Evolutionary conservation across 1,140 invertebrate species (phyloP).

Genomic region (Nylanderia fulva): DNA sequence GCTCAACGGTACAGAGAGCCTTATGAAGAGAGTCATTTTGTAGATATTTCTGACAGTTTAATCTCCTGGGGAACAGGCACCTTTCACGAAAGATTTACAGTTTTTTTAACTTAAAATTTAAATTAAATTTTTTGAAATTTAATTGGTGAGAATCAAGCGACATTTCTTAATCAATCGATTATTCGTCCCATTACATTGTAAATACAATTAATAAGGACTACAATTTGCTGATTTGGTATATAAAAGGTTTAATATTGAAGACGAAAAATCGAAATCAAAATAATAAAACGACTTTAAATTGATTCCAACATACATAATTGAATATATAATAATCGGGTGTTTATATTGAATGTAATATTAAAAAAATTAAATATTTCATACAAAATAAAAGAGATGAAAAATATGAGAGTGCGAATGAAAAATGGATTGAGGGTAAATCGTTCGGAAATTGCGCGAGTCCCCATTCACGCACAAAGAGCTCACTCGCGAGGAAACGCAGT

Average conservation of each 20-base stretch:
- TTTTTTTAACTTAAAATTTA: no score
- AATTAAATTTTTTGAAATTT: no score
- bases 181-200: not conserved
- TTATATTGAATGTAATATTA: conserved; percentile 2
- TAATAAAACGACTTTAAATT: not conserved
- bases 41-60: conserved; percentile 18
- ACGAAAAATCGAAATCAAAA: not conserved
- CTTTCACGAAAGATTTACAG: conserved; percentile 24
- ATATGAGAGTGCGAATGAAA: not conserved
- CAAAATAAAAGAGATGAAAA: not conserved
- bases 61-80: not conserved
- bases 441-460: conserved; percentile 30
- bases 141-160: not conserved
- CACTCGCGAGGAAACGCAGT: conserved; percentile 18
- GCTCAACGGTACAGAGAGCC: conserved; percentile 46
- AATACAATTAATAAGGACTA: not conserved
- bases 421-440: conserved; percentile 19
- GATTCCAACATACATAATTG: not conserved
- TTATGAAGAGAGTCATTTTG: conserved; percentile 1
- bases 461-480: conserved; percentile 40
- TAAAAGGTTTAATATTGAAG: not conserved
- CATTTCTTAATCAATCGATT: not conserved
- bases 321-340: not conserved
- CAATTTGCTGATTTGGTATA: not conserved
- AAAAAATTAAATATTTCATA: not conserved